Base-by-base conservation (phyloP, 2,888 invertebrate species). In the Heteromyza rotundicornis region DNA sequence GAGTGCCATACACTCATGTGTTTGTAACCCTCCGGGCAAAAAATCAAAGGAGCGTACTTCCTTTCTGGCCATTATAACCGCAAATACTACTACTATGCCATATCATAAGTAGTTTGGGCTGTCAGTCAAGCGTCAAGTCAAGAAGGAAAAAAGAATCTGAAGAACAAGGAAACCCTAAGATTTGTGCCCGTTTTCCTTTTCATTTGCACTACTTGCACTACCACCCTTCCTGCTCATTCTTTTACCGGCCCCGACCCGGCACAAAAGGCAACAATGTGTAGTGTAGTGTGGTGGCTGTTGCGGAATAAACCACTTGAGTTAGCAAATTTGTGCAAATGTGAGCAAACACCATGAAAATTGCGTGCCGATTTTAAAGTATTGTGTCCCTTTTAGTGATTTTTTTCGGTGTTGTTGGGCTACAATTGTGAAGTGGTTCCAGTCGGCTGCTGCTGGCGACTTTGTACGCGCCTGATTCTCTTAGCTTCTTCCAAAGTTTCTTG, bases 121-220 rank as follows among this genome's bases (percentile, higher is more conserved):
- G 44, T 47, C 44, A 44, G 56, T 35, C 50, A 51, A 36, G 50
- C 58, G 51, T 52, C 54, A 54, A 59, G 59, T 52, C 22, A 51
- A n/a, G n/a, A 57, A 23, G n/a, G 19, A 22, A 14, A 17, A 36
- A 55, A 55, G 14, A 24, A 51, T 17, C 40, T n/a, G 16, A 7
- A n/a, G 3, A 7, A 40, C 27, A 40, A 40, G n/a, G 10, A 52
- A 52, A 52, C 52, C 27, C n/a, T n/a, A 40, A 40, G 40, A 40
- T 40, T 40, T 40, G 14, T n/a, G 40, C 23, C 23, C 22, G 12
- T 70, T 64, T 60, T 69, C 68, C 72, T 67, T 72, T 73, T 74
- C 72, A 54, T 56, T 17, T 10, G 32, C 17, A 7, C 14, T 32
- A 17, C 24, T 27, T 53, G n/a, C n/a, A n/a, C 32, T 24, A 32